These are phyloP conservation scores for Vanessa cardui DNA, from an alignment of 2,888 invertebrate species.

Conservation along the genomic window DNA sequence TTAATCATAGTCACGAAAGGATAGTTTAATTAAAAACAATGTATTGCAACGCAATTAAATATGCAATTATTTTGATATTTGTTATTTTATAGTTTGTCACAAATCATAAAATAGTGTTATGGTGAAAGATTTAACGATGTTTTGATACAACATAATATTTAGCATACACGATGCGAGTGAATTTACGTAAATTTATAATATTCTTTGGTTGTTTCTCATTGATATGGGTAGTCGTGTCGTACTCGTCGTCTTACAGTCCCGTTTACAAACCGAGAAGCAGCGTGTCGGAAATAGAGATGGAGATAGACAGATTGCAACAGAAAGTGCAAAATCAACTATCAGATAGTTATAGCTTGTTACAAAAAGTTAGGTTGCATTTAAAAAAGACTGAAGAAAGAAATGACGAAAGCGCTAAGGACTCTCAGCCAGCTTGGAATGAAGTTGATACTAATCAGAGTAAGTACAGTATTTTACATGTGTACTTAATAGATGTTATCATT, in stretches of 20 bases:
- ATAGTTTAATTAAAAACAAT: neutral
- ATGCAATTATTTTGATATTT: slow-evolving; percentile 12
- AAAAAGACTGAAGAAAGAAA: slow-evolving; percentile 44
- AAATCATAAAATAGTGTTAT: neutral
- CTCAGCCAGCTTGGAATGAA: slow-evolving; percentile 31
- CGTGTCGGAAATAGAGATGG: slow-evolving; percentile 53
- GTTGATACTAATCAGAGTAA: slow-evolving; percentile 44
- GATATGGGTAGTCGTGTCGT: slow-evolving; percentile 63
- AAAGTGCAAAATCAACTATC: slow-evolving; percentile 55
- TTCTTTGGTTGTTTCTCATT: slow-evolving; percentile 50
- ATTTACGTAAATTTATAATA: slow-evolving; percentile 59
- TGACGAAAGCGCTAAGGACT: slow-evolving; percentile 27
- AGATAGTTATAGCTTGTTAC: slow-evolving; percentile 59
- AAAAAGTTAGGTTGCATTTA: slow-evolving; percentile 55
- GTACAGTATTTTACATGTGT: slow-evolving; percentile 30
- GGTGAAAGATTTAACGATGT: slow-evolving; percentile 16
- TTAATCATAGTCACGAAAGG: neutral
- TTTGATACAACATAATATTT: slow-evolving; percentile 14
- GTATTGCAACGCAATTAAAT: neutral
- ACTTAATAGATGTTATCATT: neutral
- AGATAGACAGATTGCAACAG: slow-evolving; percentile 55
- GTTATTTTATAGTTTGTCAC: neutral
- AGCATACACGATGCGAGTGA: slow-evolving; percentile 66
- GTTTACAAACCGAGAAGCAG: slow-evolving; percentile 42
- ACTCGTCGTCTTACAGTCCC: slow-evolving; percentile 56